Evolutionary conservation across 2,113 vertebrate species (phyloP).

Genomic region (Barnardius zonarius): DNA sequence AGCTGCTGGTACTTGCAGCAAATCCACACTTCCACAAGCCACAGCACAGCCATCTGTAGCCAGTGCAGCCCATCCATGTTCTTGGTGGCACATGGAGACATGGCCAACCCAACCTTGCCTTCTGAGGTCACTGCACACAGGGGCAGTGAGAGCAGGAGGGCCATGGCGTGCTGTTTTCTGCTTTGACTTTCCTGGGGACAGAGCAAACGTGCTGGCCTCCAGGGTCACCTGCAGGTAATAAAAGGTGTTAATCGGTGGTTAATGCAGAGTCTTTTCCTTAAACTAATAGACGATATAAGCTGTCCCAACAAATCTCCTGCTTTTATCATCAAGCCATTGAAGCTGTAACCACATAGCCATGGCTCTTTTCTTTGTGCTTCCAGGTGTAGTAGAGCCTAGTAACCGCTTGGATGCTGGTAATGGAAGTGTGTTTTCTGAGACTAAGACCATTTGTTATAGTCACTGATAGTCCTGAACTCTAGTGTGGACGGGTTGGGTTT

Average conservation of each 20-base stretch:
- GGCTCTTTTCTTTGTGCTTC: not conserved
- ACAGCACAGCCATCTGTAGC: not conserved
- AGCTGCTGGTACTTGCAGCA: not conserved
- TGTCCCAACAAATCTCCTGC: not conserved
- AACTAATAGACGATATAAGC: not conserved
- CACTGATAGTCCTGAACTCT: not conserved
- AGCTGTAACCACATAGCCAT: not conserved
- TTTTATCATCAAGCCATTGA: not conserved
- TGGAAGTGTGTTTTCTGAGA: not conserved
- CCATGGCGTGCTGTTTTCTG: not conserved
- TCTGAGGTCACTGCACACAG: not conserved
- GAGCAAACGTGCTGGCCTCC: not conserved
- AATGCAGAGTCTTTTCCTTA: not conserved
- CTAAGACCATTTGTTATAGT: not conserved
- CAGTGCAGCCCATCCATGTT: fast-evolving
- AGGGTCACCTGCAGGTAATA: not conserved
- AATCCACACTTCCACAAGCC: not conserved
- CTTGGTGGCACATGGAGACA: not conserved
- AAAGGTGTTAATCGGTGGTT: not conserved
- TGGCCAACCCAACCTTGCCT: not conserved
- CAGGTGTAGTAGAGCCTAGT: not conserved
- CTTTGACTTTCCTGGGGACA: not conserved
- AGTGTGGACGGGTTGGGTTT: not conserved
- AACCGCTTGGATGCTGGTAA: not conserved
- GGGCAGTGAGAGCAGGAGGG: not conserved